Conservation (phyloP, 2,797 vertebrate species). For the Halcyon chelicuti region DNA sequence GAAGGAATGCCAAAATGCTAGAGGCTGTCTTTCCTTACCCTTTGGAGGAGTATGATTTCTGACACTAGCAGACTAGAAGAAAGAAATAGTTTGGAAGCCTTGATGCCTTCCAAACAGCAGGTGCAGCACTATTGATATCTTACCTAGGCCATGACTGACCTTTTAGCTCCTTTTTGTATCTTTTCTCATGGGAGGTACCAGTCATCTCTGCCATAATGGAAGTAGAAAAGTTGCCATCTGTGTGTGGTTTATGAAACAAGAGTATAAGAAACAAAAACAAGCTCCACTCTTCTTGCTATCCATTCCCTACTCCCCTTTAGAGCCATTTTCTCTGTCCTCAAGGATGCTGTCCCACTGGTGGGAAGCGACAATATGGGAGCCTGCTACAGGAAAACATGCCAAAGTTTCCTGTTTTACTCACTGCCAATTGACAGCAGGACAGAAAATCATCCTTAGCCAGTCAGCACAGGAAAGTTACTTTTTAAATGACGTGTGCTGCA, state of each 20-base stretch:
- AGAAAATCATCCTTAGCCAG: background rate
- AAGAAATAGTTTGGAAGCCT: background rate
- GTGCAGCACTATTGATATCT: background rate
- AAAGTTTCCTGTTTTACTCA: background rate
- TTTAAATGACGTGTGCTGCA: background rate
- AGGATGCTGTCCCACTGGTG: background rate
- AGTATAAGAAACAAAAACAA: background rate
- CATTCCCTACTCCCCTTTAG: background rate
- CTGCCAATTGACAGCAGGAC: background rate
- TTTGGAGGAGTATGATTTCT: background rate
- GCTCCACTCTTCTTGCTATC: background rate
- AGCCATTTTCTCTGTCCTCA: background rate
- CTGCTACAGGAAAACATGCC: background rate
- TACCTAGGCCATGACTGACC: background rate
- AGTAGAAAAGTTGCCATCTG: background rate
- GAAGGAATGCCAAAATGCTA: background rate
- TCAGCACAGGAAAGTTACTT: background rate
- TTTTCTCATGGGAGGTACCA: background rate
- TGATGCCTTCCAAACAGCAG: background rate
- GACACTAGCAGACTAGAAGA: background rate
- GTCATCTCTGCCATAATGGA: background rate
- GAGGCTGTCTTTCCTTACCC: background rate
- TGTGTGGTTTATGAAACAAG: background rate
- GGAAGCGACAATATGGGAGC: background rate
- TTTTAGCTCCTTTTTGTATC: background rate